A percentile compares a stretch with the other conserved stretches of the same genome.
Conservation (phyloP, 2,888 invertebrate species). For the Cordilura impudica region DNA sequence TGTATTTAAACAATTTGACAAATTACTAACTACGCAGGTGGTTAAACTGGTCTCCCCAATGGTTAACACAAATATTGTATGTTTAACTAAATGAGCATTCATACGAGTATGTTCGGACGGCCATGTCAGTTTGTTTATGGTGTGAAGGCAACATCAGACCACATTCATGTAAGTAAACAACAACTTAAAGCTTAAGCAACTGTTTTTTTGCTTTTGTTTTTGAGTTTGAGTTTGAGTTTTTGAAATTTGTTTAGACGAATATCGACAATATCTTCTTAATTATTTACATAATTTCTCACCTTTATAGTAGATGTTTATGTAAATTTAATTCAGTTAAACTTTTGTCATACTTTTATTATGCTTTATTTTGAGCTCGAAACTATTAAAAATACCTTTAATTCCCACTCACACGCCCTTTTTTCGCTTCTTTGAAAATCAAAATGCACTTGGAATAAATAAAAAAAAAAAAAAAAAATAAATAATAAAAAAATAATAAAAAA, state of each 20-base stretch:
- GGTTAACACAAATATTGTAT: slow-evolving; percentile 12
- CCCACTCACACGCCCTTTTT: slow-evolving; percentile 60
- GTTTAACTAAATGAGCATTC: neutral
- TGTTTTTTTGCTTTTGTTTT: neutral
- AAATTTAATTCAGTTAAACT: slow-evolving; percentile 43
- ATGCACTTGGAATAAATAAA: slow-evolving; percentile 2
- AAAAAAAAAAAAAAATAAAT: neutral
- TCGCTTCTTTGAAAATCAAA: slow-evolving; percentile 13
- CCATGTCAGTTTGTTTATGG: slow-evolving; percentile 39
- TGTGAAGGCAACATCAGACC: slow-evolving; percentile 32
- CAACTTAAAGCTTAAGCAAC: slow-evolving; percentile 18
- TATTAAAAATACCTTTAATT: slow-evolving; percentile 49
- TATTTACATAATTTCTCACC: slow-evolving; percentile 63
- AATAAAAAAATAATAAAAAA: no score
- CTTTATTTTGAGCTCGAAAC: slow-evolving; percentile 8
- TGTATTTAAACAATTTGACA: slow-evolving; percentile 76
- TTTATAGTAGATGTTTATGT: slow-evolving; percentile 45
- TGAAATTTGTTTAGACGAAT: neutral
- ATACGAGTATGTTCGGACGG: slow-evolving; percentile 9
- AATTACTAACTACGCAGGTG: slow-evolving; percentile 69
- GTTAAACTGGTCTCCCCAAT: slow-evolving; percentile 61
- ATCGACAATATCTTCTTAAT: slow-evolving; percentile 56
- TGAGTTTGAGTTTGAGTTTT: neutral
- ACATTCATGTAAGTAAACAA: neutral
- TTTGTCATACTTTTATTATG: slow-evolving; percentile 22